phyloP scores from a whole-genome alignment of 2,113 vertebrate species.

The Microtus richardsoni region DNA sequence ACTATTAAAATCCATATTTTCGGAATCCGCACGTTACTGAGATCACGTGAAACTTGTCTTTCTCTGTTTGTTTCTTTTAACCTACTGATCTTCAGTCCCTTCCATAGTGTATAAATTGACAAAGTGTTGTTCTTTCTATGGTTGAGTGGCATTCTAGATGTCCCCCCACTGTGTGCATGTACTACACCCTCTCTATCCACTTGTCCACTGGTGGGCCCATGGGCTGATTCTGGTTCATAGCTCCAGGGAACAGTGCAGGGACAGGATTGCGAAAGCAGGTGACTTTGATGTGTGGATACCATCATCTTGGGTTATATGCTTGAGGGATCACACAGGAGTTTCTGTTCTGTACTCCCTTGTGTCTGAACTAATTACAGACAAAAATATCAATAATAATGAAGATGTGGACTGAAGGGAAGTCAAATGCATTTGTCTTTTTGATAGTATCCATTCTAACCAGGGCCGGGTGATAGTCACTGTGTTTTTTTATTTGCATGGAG shows the following conservation, averaged over 20 bases:
- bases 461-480: background rate
- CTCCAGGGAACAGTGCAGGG: background rate
- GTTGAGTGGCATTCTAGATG: background rate
- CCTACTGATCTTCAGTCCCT: background rate
- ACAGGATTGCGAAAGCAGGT: background rate
- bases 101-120: background rate
- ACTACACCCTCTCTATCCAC: background rate
- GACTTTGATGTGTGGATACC: background rate
- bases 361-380: background rate
- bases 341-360: background rate
- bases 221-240: background rate
- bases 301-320: background rate
- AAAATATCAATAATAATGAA: background rate
- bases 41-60: background rate
- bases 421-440: background rate
- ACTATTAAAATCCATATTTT: background rate
- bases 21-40: background rate
- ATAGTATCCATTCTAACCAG: background rate
- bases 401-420: background rate
- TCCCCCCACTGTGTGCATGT: too few species aligned
- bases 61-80: background rate
- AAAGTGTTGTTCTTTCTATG: background rate
- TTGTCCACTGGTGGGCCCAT: too few species aligned
- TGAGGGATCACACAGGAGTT: background rate
- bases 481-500: background rate